Percentiles rank a stretch among this genome's conserved stretches.
These are phyloP conservation scores for Rhizomys pruinosus DNA, from an alignment of 2,113 vertebrate species.

Conservation along the genomic window DNA sequence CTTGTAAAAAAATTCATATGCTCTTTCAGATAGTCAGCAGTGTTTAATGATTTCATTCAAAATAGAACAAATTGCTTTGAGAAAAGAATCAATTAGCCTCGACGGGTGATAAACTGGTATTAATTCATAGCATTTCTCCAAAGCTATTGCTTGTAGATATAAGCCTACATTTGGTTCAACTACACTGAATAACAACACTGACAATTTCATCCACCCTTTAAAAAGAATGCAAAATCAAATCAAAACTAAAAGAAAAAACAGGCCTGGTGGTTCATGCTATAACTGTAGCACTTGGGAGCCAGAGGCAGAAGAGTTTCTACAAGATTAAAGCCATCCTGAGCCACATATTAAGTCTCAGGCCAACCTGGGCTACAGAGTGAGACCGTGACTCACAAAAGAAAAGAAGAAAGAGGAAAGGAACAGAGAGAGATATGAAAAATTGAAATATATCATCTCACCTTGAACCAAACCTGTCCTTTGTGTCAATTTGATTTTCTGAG, in stretches of 20 bases:
- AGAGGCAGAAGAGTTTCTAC: not conserved
- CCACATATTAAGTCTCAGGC: not conserved
- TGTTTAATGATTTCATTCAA: slow-evolving; percentile 55
- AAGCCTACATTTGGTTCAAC: not conserved
- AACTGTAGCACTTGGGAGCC: not conserved
- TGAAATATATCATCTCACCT: not conserved
- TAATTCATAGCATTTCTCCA: slow-evolving; percentile 58
- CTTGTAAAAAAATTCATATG: slow-evolving; percentile 49
- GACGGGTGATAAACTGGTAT: not conserved
- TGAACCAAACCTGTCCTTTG: slow-evolving; percentile 16
- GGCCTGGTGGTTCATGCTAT: not conserved
- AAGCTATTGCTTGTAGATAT: not conserved
- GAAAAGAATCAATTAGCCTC: slow-evolving; percentile 52
- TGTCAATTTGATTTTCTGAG: slow-evolving; percentile 9
- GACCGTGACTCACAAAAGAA: not conserved
- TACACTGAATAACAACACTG: slow-evolving; percentile 10
- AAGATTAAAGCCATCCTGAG: not conserved
- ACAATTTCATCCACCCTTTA: not conserved
- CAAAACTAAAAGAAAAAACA: not conserved
- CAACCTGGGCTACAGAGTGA: not conserved
- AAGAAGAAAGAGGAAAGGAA: not conserved
- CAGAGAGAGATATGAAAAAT: not conserved
- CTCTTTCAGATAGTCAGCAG: slow-evolving; percentile 7
- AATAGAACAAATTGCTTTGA: slow-evolving; percentile 46
- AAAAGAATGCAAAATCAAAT: slow-evolving; percentile 9